phyloP scores from a whole-genome alignment of 1,140 invertebrate genomes.

The Drosophila obscura region DNA sequence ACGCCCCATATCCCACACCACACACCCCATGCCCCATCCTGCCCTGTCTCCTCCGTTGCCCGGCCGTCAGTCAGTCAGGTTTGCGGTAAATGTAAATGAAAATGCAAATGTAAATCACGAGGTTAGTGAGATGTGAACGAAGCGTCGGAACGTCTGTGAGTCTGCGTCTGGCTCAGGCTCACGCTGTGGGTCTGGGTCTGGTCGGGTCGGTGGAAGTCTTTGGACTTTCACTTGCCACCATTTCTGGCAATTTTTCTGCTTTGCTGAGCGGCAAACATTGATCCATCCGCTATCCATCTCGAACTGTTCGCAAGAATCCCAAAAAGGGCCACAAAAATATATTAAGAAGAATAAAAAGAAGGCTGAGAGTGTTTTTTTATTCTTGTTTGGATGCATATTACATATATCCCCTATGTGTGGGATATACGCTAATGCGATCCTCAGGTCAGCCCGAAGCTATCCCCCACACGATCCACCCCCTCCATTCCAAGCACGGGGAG shows the following conservation, averaged over 20 bases:
- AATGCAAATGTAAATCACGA: slow-evolving; percentile 65
- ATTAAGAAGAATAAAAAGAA: too few relatives aligned
- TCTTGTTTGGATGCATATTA: too few relatives aligned
- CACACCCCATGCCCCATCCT: slow-evolving; percentile 4
- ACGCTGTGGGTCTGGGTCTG: too few relatives aligned
- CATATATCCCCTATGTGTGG: too few relatives aligned
- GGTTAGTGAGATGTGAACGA: slow-evolving; percentile 74
- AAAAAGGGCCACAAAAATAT: too few relatives aligned
- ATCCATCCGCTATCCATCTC: slow-evolving; percentile 28
- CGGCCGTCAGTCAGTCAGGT: slow-evolving; percentile 32
- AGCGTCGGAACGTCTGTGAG: slow-evolving; percentile 17
- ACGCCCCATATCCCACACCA: slow-evolving; percentile 45
- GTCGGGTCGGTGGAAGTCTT: background rate
- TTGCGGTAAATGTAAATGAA: slow-evolving; percentile 42
- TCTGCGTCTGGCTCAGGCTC: too few relatives aligned
- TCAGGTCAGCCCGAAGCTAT: slow-evolving; percentile 27
- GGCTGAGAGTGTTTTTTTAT: too few relatives aligned
- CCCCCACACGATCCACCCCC: background rate
- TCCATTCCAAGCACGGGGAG: background rate
- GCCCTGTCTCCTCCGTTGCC: background rate
- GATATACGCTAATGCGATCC: slow-evolving; percentile 2
- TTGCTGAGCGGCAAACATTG: slow-evolving; percentile 43
- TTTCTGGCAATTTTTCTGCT: slow-evolving; percentile 40
- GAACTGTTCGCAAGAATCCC: too few relatives aligned
- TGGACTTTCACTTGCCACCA: slow-evolving; percentile 45